Evolutionary conservation across 1,140 invertebrate genomes (phyloP).

Genomic region (Vanessa tameamea): DNA sequence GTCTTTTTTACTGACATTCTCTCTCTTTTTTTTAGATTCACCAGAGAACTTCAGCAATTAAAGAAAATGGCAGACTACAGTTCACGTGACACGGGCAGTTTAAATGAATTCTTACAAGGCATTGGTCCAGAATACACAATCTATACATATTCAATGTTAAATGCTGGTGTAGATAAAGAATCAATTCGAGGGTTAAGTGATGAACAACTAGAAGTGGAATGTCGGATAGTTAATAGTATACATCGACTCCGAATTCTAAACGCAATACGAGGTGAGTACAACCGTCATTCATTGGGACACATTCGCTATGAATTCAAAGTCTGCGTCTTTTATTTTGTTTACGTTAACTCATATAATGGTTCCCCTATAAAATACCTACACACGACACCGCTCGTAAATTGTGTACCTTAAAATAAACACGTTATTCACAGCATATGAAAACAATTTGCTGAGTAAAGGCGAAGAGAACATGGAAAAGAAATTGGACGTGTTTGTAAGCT

Average conservation of each 20-base stretch:
- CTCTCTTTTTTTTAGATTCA: constrained; percentile 86
- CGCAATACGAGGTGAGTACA: constrained; percentile 87
- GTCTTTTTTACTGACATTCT: constrained; percentile 3
- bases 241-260: constrained; percentile 95
- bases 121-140: constrained; percentile 96
- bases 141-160: constrained; percentile 98
- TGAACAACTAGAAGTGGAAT: constrained; percentile 94
- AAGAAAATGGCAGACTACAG: constrained; percentile 99
- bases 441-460: constrained; percentile 82
- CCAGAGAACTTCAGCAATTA: constrained; percentile 95
- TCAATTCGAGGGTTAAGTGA: constrained; percentile 91
- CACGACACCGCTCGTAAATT: constrained; percentile 15
- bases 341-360: neutral
- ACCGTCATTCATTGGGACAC: constrained; percentile 18
- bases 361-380: constrained; percentile 7
- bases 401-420: neutral
- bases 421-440: constrained; percentile 80
- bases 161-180: constrained; percentile 95
- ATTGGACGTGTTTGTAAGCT: constrained; percentile 98
- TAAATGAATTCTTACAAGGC: constrained; percentile 94
- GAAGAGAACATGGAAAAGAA: constrained; percentile 92
- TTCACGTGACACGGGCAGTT: constrained; percentile 93
- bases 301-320: neutral
- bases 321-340: constrained; percentile 14
- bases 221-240: constrained; percentile 96